Evolutionary conservation across 1,140 invertebrate species (phyloP).

Genomic region (Lethrus apterus): DNA sequence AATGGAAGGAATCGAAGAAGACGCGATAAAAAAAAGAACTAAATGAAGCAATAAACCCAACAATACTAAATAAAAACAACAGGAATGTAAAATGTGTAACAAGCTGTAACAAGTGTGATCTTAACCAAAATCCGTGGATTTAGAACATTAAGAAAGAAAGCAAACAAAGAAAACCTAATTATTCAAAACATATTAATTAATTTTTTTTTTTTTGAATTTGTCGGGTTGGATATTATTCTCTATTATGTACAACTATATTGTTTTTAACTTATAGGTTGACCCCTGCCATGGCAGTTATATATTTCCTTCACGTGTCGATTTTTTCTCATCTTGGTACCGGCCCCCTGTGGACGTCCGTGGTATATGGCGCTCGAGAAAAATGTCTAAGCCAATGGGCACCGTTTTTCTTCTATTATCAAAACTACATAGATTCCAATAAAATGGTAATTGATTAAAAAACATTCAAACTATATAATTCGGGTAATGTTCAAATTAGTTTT

Average conservation of each 20-base stretch:
- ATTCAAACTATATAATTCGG: neutral
- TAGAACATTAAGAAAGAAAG: no score
- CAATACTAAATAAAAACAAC: no score
- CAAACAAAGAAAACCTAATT: no score
- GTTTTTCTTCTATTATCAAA: constrained; percentile 53
- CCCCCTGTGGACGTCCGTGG: constrained; percentile 37
- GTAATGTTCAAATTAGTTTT: constrained; percentile 1
- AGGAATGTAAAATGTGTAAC: no score
- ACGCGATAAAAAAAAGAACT: no score
- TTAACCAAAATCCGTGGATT: no score
- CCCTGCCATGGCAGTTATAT: constrained; percentile 41
- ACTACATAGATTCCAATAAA: constrained; percentile 41
- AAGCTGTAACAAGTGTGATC: no score
- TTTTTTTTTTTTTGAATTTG: no score
- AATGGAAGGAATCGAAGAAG: no score
- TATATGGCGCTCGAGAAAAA: constrained; percentile 18
- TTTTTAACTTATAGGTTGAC: constrained; percentile 39
- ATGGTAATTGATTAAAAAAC: constrained; percentile 23
- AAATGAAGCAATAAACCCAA: no score
- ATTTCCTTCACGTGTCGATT: constrained; percentile 39
- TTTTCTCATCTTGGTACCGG: constrained; percentile 39
- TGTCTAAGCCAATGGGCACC: constrained; percentile 54
- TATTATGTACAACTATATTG: neutral
- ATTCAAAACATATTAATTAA: no score
- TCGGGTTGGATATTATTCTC: no score